Evolutionary conservation across 2,113 vertebrate species (phyloP).

Genomic region (Percina caprodes): DNA sequence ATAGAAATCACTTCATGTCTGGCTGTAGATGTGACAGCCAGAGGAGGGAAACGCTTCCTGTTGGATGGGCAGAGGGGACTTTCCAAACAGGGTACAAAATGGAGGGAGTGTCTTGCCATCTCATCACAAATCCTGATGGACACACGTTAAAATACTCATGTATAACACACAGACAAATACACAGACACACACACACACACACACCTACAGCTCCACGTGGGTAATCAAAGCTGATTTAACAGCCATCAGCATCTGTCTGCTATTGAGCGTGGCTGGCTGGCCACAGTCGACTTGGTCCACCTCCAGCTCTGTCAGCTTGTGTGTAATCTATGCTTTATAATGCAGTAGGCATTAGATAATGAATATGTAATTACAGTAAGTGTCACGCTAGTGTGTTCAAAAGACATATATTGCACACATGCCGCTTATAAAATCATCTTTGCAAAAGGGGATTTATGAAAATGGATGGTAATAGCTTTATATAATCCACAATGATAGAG

Average conservation of each 20-base stretch:
- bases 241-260: constrained; percentile 64
- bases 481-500: constrained; percentile 41
- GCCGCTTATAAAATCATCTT: constrained; percentile 36
- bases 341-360: constrained; percentile 42
- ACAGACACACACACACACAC: constrained; percentile 12
- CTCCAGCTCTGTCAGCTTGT: constrained; percentile 56
- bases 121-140: constrained; percentile 33
- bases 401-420: background rate
- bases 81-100: constrained; percentile 51
- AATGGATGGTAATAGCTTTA: background rate
- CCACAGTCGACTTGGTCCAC: constrained; percentile 54
- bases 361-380: constrained; percentile 52
- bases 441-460: constrained; percentile 27
- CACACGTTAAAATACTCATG: constrained; percentile 14
- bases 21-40: constrained; percentile 48
- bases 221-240: constrained; percentile 66
- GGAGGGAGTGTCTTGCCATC: constrained; percentile 46
- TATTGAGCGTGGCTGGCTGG: constrained; percentile 29
- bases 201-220: constrained; percentile 28
- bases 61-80: constrained; percentile 59
- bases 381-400: constrained; percentile 41
- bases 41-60: constrained; percentile 57
- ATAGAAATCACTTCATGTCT: constrained; percentile 65
- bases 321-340: constrained; percentile 63
- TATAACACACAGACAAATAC: constrained; percentile 9